Base-by-base conservation (phyloP, 2,113 vertebrate genomes). In the Jacana jacana region DNA sequence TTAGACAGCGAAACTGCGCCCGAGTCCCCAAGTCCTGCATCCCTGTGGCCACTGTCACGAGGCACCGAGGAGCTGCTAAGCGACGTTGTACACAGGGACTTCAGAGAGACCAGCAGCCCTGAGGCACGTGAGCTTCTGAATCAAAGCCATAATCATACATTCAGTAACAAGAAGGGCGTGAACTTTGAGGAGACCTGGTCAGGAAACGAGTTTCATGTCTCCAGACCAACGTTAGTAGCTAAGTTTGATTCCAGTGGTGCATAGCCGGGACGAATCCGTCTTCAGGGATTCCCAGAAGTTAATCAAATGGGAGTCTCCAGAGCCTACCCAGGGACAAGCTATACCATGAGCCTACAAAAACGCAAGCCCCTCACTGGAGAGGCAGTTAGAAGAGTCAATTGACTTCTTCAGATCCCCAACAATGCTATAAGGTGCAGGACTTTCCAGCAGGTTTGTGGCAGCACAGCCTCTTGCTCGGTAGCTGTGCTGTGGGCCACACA, bases 361-460 rank as follows among this genome's bases (percentile, higher is more conserved):
- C 1, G 2, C 18, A 49, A 46, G 30, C 33, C 11, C 16, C 4
- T 78, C 20, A 13, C 8, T 0, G 0, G 15, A 68, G 37, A 64
- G 13, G 28, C 1, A 0, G 17, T 7, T 33, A 42, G 19, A 51
- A 64, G 28, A 55, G 51, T 11, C 30, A 23, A 70, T n/a, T 1
- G 1, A 55, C 17, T 61, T 82, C 63, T 69, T 46, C 80, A 64
- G 25, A 58, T 35, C 23, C 18, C 75, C 42, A 63, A 4, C 13
- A 60, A 24, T 1, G 0, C 13, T 22, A 17, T 7, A 33, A 30
- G 31, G 7, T 48, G 70, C 5, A 9, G 57, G n/a, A 64, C 6
- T 23, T 81, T 35, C 14, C 68, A 61, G 33, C 30, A 71, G 7
- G 28, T 4, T 65, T 48, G 30, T 57, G n/a, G 39, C 17, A 17